Base-by-base conservation (phyloP, 2,797 vertebrate species). In the Hoplostethus atlanticus region DNA sequence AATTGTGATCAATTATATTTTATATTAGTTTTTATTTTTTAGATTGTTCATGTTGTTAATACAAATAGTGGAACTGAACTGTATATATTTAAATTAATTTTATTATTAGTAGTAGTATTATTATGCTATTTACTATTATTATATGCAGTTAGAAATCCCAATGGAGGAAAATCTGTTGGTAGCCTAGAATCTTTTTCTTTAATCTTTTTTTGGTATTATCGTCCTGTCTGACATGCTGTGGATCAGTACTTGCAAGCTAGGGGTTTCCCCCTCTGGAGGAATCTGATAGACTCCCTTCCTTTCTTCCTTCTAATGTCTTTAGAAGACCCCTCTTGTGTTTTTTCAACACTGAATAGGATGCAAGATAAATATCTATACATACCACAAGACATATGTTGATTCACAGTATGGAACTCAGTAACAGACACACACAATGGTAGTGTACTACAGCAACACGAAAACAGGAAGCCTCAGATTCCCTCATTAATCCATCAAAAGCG, bases 381-480 rank as follows among this genome's bases (percentile, higher is more conserved):
- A 13, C 30, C 21, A 38, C 48, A 42, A 9, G 46, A 50, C 15
- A 44, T 16, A 40, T 60, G 77, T 48, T 68, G 44, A 80, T 21
- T 79, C 56, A 36, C 9, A 44, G 47, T 56, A 55, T 15, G 61
- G 31, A 68, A 74, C 15, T 67, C n/a, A 21, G 21, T 72, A 56
- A 47, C 11, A 44, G 4, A 47, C 25, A 31, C 15, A 21, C 36
- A 15, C 57, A 64, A 44, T 9, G 42, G 54, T 31, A 61, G 67
- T 2, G 60, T 69, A 34, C 56, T 5, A 11, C 69, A 61, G 63
- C 40, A 40, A 66, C 72, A 84, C 58, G 28, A 89, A 89, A 91
- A 89, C 87, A 91, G 89, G 91, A 92, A 92, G 81, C 48, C 64
- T 77, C 34, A 2, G 52, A 77, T 67, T 77, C 80, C 79, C 68